Evolutionary conservation across 2,888 invertebrate genomes (phyloP).

Genomic region (Sesia apiformis): DNA sequence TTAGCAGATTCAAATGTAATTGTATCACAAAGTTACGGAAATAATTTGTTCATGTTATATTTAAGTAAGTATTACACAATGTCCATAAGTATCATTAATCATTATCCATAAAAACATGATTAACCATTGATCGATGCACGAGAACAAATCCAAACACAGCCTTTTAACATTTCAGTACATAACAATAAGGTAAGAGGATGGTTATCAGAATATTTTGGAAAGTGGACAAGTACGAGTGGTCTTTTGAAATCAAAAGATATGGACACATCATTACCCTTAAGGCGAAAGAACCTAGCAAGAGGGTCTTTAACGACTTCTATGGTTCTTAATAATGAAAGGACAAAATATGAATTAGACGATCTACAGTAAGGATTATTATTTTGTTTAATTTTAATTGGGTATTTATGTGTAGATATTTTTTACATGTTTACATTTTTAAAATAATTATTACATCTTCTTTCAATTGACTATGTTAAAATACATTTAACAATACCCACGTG

Average conservation of each 20-base stretch:
- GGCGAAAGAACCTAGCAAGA: conserved; percentile 36
- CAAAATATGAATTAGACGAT: conserved; percentile 25
- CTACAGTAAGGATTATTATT: conserved; percentile 18
- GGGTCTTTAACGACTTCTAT: conserved; percentile 13
- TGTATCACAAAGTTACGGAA: conserved; percentile 17
- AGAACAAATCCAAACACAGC: too few relatives aligned
- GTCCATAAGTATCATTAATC: too few relatives aligned
- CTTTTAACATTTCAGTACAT: conserved; percentile 25
- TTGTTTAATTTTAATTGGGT: too few relatives aligned
- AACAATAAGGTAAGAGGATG: conserved; percentile 25
- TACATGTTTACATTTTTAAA: too few relatives aligned
- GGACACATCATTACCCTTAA: conserved; percentile 17
- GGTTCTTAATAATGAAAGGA: conserved; percentile 23
- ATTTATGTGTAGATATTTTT: too few relatives aligned
- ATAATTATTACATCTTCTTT: too few relatives aligned
- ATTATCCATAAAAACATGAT: too few relatives aligned
- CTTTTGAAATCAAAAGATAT: conserved; percentile 21
- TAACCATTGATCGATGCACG: too few relatives aligned
- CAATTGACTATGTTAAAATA: too few relatives aligned
- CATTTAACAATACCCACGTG: too few relatives aligned
- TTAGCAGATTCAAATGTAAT: conserved; percentile 42
- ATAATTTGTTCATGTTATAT: conserved; percentile 16
- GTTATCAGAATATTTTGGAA: conserved; percentile 33
- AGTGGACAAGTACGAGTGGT: conserved; percentile 28
- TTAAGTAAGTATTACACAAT: conserved; percentile 24